Evolutionary conservation across 2,888 invertebrate genomes (phyloP), one percentile per base, ranked within the genome.

Genomic region (Drosophila crucigera): DNA sequence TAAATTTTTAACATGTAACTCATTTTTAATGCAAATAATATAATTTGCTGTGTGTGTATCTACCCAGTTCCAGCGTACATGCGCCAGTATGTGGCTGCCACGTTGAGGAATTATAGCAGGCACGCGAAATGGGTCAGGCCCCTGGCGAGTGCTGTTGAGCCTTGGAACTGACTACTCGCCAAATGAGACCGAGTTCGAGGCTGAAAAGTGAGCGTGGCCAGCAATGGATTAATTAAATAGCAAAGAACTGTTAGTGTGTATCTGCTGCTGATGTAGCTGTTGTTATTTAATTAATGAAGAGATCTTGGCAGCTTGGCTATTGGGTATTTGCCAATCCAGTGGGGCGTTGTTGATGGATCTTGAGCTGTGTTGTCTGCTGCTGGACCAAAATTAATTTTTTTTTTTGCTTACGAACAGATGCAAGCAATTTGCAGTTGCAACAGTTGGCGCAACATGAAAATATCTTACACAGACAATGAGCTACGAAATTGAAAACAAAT

Each of bases 21-120:
- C 85, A 88, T 90, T 85, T 89, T 86, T 83, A 90, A 90, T 80
- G 87, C 90, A 88, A 88, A 87, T 81, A 90, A 90, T 84, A 90
- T 79, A 80, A 79, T 73, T 63, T 75, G 68, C 58, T 62, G 25
- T 31, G 33, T 47, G 22, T 25, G 25, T 47, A 7, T 47, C 22
- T 47, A 47, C 47, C 16, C 64, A 54, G 61, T 52, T 52, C 56
- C n/a, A 47, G 61, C 60, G 55, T 68, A 69, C 75, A 65, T 30
- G 49, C 54, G 33, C 58, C 50, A 59, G 65, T 47, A 59, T 67
- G 71, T 66, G 50, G 64, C 68, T 55, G 73, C 71, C 71, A 65
- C 43, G 53, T 41, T 73, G 52, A 68, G 56, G 67, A 75, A 52
- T 70, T 76, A 68, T 66, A 62, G 69, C 66, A 43, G 71, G 64